Evolutionary conservation across 2,888 invertebrate genomes (phyloP), one percentile per base, ranked within the genome.

Genomic region (Gandaritis pyraliata): DNA sequence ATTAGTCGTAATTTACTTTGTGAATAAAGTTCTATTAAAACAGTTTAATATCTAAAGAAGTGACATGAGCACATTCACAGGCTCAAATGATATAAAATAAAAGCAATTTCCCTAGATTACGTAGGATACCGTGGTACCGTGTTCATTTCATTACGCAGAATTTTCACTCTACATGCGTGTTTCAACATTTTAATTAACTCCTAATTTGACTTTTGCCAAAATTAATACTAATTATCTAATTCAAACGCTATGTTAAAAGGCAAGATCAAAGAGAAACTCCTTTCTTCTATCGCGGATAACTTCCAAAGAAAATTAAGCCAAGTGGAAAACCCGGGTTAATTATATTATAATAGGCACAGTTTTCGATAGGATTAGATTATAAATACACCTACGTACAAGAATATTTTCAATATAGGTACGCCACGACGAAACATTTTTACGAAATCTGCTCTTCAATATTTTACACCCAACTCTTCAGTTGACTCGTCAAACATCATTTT

Each of bases 141-240:
- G 43, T 59, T 53, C 52, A 46, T 64, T 64, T 64, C 41, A 63
- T 59, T 59, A 58, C 41, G 48, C 4, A 51, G 57, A 54, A 58
- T 48, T n/a, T 43, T 47, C 23, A 39, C 47, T 53, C 29, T 41
- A 30, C 47, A 50, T 39, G 55, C 41, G 58, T 54, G 61, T 69
- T 64, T 69, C 70, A 73, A 74, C 67, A 71, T 76, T 77, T 77
- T 75, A 79, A 78, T 79, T 73, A 76, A 77, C 71, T 74, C 64
- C 58, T 59, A 73, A 78, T 74, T 76, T 74, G 72, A 69, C 67
- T 76, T 72, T 59, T 74, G 68, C 69, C 60, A 45, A 79, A 69
- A 77, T 81, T 75, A 77, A 76, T 75, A 75, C 72, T 79, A 80
- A 81, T 82, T 81, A 78, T 76, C 70, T 77, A 75, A 79, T 72